Conservation (phyloP, 2,888 invertebrate species). For the Aporophyla nigra region DNA sequence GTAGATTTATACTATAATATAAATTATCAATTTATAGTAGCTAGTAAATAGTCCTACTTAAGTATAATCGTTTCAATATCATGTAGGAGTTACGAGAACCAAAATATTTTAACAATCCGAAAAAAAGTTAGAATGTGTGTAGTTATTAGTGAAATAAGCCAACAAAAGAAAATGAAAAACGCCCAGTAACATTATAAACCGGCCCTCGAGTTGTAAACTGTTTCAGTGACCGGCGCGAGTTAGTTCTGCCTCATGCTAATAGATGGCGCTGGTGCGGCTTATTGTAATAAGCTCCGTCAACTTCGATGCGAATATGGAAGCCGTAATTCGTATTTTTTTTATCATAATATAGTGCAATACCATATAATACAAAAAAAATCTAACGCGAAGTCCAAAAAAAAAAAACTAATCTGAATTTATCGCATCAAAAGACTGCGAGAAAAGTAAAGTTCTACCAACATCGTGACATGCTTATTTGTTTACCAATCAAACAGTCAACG, state of each 20-base stretch:
- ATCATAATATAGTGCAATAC: not conserved
- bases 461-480: constrained; percentile 52
- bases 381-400: not conserved
- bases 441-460: constrained; percentile 1
- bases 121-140: not conserved
- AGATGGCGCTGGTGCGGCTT: constrained; percentile 37
- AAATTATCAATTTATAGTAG: no score
- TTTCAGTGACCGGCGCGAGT: not conserved
- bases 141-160: not conserved
- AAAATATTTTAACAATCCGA: not conserved
- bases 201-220: not conserved
- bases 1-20: no score
- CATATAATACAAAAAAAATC: not conserved
- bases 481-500: constrained; percentile 48
- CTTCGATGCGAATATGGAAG: not conserved
- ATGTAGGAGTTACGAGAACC: not conserved
- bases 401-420: not conserved
- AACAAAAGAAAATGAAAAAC: not conserved
- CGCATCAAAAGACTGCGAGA: no score
- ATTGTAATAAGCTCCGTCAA: not conserved
- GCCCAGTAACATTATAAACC: not conserved
- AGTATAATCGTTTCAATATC: not conserved
- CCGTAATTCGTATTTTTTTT: not conserved
- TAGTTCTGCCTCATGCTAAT: constrained; percentile 9
- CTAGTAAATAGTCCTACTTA: not conserved